Evolutionary conservation across 2,113 vertebrate genomes (phyloP), one percentile per base, ranked within the genome.

Genomic region (Lepisosteus oculatus): DNA sequence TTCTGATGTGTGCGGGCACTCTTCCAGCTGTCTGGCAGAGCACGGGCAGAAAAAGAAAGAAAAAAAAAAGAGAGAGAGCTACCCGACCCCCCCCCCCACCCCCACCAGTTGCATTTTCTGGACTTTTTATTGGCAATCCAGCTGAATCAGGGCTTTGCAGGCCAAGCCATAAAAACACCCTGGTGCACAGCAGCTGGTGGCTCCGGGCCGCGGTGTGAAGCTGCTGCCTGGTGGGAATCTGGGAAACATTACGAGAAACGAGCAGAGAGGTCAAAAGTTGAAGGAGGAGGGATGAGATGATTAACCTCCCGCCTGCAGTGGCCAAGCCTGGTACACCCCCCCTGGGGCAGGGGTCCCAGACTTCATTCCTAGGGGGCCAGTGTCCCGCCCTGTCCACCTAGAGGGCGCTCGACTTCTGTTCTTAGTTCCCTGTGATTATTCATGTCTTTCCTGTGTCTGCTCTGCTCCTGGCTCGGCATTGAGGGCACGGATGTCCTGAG

Each of bases 121-220:
- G 43, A 43, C 43, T 74, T 68, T 69, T 62, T 65, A 51, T 68
- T 57, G 62, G 41, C 57, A 74, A 74, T 70, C 65, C 55, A 57
- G 73, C 67, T 72, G 62, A 74, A 47, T 65, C 57, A 13, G 73
- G 42, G 67, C 43, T 70, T 74, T 54, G n/a, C 29, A 43, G 68
- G 43, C 67, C 61, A 65, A 29, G 43, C 73, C 45, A 59, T 57
- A 65, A 70, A 70, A 69, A 12, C 47, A 9, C 62, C 51, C n/a
- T 47, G 43, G 51, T n/a, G 67, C 67, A 41, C 12, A 56, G 72
- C 67, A 69, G 61, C 72, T 56, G 72, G 1, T 5, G 65, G 43
- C 72, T 61, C 43, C 12, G 6, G 11, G 67, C 17, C 11, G 8
- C 42, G 3, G 42, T 14, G 17, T 12, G 17, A 43, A 41, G 42